These are phyloP conservation scores for Augochlorella aurata DNA, from an alignment of 2,888 invertebrate genomes.

Conservation along the genomic window DNA sequence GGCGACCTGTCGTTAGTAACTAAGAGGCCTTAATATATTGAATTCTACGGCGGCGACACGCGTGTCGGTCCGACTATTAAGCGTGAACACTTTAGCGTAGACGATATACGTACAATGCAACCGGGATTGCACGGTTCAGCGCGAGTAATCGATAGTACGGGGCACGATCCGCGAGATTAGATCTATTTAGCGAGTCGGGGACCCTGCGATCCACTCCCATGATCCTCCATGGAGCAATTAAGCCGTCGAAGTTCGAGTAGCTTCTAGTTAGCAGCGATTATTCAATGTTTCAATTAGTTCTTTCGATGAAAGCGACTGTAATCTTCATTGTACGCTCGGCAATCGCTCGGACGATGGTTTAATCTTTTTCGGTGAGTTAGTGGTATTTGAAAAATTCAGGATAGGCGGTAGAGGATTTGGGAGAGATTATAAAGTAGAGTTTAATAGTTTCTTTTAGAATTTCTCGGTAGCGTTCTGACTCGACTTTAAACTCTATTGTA, in stretches of 20 bases:
- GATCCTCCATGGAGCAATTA: conserved; percentile 1
- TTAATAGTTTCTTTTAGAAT: too few relatives aligned
- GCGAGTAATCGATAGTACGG: conserved; percentile 43
- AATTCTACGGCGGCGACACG: conserved; percentile 45
- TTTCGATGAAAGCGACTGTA: background rate
- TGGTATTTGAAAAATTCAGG: too few relatives aligned
- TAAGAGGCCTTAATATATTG: conserved; percentile 79
- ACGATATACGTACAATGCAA: conserved; percentile 3
- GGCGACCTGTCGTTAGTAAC: conserved; percentile 80
- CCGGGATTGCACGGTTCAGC: conserved; percentile 2
- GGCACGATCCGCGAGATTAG: conserved; percentile 35
- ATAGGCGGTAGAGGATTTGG: too few relatives aligned
- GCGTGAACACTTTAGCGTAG: conserved; percentile 41
- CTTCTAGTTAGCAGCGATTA: too few relatives aligned
- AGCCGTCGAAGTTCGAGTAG: too few relatives aligned
- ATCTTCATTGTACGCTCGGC: background rate
- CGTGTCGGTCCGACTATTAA: conserved; percentile 52
- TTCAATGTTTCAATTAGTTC: too few relatives aligned
- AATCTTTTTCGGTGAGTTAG: background rate
- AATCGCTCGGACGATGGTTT: too few relatives aligned
- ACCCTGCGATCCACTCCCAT: background rate
- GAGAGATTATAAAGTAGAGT: too few relatives aligned
- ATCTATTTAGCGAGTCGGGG: background rate
- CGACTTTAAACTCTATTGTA: too few relatives aligned
- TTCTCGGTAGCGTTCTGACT: too few relatives aligned